These are phyloP conservation scores for Aphodius sticticus DNA, from an alignment of 2,888 invertebrate genomes.

Conservation along the genomic window DNA sequence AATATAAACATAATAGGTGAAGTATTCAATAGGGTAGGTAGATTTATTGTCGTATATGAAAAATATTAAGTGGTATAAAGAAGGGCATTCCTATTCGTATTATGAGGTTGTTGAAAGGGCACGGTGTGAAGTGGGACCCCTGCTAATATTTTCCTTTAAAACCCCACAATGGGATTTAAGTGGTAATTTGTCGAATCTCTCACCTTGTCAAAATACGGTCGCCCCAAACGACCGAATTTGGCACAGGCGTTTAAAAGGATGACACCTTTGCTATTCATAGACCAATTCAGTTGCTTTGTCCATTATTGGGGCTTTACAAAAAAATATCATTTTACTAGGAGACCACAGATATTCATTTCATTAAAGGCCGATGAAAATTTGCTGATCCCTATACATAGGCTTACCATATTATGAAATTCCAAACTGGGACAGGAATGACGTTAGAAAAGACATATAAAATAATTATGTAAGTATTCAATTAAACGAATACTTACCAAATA, in stretches of 20 bases:
- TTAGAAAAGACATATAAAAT: no score
- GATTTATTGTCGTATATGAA: no score
- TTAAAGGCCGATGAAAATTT: neutral
- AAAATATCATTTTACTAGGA: constrained; percentile 28
- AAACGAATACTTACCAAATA: no score
- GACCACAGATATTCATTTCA: neutral
- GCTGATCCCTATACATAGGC: no score
- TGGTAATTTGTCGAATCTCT: constrained; percentile 50
- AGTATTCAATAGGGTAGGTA: no score
- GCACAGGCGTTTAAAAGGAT: constrained; percentile 40
- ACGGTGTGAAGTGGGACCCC: constrained; percentile 19
- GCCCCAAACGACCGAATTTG: constrained; percentile 39
- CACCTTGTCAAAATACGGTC: constrained; percentile 49
- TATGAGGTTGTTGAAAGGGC: no score
- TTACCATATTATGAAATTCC: no score
- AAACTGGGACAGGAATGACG: no score
- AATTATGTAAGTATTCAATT: no score
- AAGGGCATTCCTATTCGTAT: no score
- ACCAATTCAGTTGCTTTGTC: neutral
- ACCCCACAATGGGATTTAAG: constrained; percentile 46
- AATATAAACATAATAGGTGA: no score
- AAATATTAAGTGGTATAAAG: no score
- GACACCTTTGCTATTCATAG: constrained; percentile 38
- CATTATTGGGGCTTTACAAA: constrained; percentile 7
- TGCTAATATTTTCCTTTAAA: constrained; percentile 35